These are phyloP conservation scores for Helicoverpa assulta DNA, from an alignment of 2,888 invertebrate genomes.

Conservation along the genomic window DNA sequence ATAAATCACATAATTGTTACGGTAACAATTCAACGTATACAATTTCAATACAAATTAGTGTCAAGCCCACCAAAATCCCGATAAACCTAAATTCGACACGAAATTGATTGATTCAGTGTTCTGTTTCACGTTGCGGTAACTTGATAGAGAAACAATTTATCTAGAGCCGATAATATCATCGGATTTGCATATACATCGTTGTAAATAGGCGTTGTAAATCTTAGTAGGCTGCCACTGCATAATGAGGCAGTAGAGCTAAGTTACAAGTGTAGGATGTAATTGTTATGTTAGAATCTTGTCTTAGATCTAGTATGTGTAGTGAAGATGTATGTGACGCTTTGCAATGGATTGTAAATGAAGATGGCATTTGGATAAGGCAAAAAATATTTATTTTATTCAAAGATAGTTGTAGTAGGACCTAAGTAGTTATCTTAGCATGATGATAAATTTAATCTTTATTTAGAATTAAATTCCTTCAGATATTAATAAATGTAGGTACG, in stretches of 20 bases:
- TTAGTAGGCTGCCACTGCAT: constrained; percentile 40
- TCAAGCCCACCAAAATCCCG: constrained; percentile 1
- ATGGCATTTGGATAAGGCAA: background rate
- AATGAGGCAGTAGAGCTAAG: constrained; percentile 20
- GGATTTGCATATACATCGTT: constrained; percentile 43
- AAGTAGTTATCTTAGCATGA: no score
- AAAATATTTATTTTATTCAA: background rate
- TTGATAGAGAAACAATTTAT: constrained; percentile 51
- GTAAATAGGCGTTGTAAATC: constrained; percentile 39
- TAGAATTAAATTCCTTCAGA: no score
- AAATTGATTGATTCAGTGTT: constrained; percentile 46
- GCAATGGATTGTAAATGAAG: background rate
- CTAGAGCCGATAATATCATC: constrained; percentile 40
- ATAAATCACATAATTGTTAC: background rate
- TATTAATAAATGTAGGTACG: no score
- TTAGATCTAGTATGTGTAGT: background rate
- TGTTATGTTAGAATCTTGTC: constrained; percentile 35
- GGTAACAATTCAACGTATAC: background rate
- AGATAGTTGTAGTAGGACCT: no score
- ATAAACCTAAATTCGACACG: constrained; percentile 28
- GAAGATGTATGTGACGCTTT: background rate
- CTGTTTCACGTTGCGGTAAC: constrained; percentile 45
- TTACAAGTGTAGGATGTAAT: constrained; percentile 47
- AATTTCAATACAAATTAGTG: background rate
- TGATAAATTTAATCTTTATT: no score